Percentiles rank a stretch among this genome's conserved stretches.
Evolutionary conservation across 1,140 invertebrate genomes (phyloP).

Genomic region (Nasonia vitripennis): DNA sequence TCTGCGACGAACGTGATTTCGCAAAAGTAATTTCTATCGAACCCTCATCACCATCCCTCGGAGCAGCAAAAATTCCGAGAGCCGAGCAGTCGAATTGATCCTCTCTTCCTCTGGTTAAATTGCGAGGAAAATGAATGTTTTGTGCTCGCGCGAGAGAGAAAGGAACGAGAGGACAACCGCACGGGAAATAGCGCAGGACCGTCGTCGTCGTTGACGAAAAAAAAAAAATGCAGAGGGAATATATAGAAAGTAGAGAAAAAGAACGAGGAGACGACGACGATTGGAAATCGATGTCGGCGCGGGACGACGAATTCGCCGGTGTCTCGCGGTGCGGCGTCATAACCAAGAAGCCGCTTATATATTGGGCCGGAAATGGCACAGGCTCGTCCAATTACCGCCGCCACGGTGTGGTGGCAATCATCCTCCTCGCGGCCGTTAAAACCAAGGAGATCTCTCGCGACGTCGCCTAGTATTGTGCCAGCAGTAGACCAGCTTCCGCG

Average conservation of each 20-base stretch:
- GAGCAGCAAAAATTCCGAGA: background rate
- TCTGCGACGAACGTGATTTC: background rate
- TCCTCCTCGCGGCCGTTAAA: conserved; percentile 52
- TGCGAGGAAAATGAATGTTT: conserved; percentile 41
- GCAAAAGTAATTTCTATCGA: conserved; percentile 4
- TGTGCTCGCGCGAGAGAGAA: background rate
- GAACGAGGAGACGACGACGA: background rate
- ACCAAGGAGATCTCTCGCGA: background rate
- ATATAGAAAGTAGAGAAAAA: background rate
- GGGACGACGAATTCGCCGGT: conserved; percentile 5
- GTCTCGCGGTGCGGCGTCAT: conserved; percentile 42
- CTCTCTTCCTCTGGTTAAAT: conserved; percentile 16
- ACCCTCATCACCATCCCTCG: background rate
- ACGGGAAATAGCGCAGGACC: conserved; percentile 9
- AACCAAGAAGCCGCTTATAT: conserved; percentile 47
- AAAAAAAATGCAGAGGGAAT: background rate
- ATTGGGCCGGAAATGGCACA: conserved; percentile 57
- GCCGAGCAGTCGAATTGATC: background rate
- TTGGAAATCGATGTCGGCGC: conserved; percentile 21
- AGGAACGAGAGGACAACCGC: conserved; percentile 20
- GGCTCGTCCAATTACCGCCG: conserved; percentile 56
- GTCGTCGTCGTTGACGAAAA: background rate
- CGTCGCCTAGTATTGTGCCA: background rate
- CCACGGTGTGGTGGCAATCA: conserved; percentile 37
- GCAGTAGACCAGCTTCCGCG: background rate